Evolutionary conservation across 92 coral and sea anemone species (phyloP).

Genomic region (Heliopora coerulea): DNA sequence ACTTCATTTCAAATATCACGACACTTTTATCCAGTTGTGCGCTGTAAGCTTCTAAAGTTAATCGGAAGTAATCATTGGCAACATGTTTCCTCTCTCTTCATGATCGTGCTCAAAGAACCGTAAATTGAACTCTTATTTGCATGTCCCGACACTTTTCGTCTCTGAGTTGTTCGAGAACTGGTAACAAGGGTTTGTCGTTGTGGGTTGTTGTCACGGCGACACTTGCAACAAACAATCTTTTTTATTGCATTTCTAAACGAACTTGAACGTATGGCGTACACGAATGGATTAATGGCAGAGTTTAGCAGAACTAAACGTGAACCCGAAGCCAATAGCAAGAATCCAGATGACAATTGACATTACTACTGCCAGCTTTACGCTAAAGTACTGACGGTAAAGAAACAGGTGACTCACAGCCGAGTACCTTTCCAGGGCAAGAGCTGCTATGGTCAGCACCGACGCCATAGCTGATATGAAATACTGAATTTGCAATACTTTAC

Average conservation of each 20-base stretch:
- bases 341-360: conserved; percentile 1
- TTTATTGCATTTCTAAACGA: conserved; percentile 5
- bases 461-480: conserved; percentile 70
- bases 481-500: conserved; percentile 49
- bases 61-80: too few species aligned
- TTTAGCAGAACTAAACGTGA: conserved; percentile 58
- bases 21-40: too few species aligned
- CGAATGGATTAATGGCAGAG: conserved; percentile 65
- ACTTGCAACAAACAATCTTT: too few species aligned
- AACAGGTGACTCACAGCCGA: conserved; percentile 56
- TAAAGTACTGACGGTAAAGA: conserved; percentile 22
- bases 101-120: too few species aligned
- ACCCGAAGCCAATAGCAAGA: neutral
- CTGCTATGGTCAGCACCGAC: conserved; percentile 65
- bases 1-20: too few species aligned
- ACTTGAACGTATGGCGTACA: conserved; percentile 47
- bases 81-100: too few species aligned
- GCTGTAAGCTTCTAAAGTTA: too few species aligned
- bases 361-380: neutral
- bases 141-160: too few species aligned
- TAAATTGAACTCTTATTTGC: too few species aligned
- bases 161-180: too few species aligned
- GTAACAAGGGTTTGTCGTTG: too few species aligned
- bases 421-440: conserved; percentile 68
- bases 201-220: too few species aligned